Evolutionary conservation across 2,888 invertebrate species (phyloP).

Genomic region (Hirtodrosophila confusa): DNA sequence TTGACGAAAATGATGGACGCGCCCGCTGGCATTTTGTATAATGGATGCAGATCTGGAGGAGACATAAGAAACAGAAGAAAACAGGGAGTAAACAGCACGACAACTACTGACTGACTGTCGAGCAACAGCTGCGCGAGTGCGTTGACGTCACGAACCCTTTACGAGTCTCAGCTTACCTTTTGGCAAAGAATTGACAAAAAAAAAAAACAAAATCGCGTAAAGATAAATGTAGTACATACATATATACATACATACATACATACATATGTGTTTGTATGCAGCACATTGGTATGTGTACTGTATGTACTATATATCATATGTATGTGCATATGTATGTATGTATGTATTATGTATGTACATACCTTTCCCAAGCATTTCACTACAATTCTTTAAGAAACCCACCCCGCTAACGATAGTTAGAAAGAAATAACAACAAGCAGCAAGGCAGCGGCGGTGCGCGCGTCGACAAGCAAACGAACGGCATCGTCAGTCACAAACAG

Average conservation of each 20-base stretch:
- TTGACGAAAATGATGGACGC: slow-evolving; percentile 44
- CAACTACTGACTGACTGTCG: slow-evolving; percentile 46
- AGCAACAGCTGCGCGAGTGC: slow-evolving; percentile 69
- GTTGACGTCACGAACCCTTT: slow-evolving; percentile 65
- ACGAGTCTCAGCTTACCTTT: slow-evolving; percentile 48
- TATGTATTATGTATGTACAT: slow-evolving; percentile 5
- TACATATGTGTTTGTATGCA: slow-evolving; percentile 6
- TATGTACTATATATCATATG: neutral
- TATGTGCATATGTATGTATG: neutral
- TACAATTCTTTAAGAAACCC: slow-evolving; percentile 69
- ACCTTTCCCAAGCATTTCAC: slow-evolving; percentile 70
- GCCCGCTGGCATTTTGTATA: slow-evolving; percentile 35
- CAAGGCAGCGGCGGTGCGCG: slow-evolving; percentile 53
- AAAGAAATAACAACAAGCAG: slow-evolving; percentile 33
- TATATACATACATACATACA: slow-evolving; percentile 11
- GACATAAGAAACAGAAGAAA: slow-evolving; percentile 24
- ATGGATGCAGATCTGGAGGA: slow-evolving; percentile 41
- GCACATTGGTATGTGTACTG: neutral
- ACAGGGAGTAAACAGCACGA: slow-evolving; percentile 19
- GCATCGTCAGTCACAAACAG: slow-evolving; percentile 41
- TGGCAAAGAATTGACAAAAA: slow-evolving; percentile 56
- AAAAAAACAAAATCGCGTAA: slow-evolving; percentile 46
- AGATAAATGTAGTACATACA: slow-evolving; percentile 32
- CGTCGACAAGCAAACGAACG: slow-evolving; percentile 53
- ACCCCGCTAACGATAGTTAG: slow-evolving; percentile 60